Base-by-base conservation (phyloP, 2,113 vertebrate genomes). In the Petroica traversi region DNA sequence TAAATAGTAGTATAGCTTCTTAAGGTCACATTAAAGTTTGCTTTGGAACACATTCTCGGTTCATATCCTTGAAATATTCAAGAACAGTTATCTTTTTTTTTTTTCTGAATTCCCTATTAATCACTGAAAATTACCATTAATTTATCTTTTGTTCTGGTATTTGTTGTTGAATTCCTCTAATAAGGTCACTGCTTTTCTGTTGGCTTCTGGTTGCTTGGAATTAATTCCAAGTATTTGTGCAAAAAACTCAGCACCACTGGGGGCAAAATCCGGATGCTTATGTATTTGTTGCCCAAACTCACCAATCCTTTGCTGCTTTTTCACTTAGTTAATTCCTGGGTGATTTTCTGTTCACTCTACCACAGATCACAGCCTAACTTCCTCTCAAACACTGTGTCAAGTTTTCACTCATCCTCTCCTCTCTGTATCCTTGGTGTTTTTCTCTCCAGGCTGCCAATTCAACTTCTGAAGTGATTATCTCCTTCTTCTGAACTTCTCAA, bases 101-200 rank as follows among this genome's bases (percentile, higher is more conserved):
- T 46, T 57, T n/a, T 3, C 58, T 69, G 24, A 74, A 33, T 11
- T 33, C 29, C 3, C 0, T 34, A 26, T 43, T 77, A 84, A 49
- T 89, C 59, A 64, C 23, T 57, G 29, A 33, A 43, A 61, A 68
- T 54, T 33, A 58, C 18, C 16, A 38, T 78, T 91, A 96, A 82
- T 91, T 33, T 91, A 72, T 63, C 33, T 48, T n/a, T 63, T 74
- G 43, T 81, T 95, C 83, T 1, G 0, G 11, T 66, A 33, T 85
- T 82, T 67, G 11, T 72, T 68, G 40, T 31, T 88, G 66, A 85
- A 82, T 92, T 73, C 36, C 36, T 92, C 66, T 93, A 89, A 72
- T 61, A 94, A 77, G 51, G 55, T 79, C 88, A 88, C 78, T 78
- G 66, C 16, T 79, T 88, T 93, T 79, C 66, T 93, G 48, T 88